These are phyloP conservation scores for Pygocentrus nattereri DNA, from an alignment of 2,797 vertebrate genomes.

Conservation along the genomic window DNA sequence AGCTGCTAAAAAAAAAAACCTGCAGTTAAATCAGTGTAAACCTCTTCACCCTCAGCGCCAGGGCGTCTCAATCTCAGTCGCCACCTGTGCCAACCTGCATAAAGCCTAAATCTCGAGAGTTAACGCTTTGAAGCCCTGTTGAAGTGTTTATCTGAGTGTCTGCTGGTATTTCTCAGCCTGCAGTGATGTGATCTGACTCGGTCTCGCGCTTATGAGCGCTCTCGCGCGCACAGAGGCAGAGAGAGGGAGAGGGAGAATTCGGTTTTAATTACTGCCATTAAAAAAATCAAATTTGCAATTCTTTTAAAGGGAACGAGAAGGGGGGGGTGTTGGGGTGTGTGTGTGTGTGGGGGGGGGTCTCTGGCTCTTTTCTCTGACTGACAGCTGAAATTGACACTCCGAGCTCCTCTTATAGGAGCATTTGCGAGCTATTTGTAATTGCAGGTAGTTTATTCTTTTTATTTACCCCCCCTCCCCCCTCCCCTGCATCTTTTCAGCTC, in stretches of 20 bases:
- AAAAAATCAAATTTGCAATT: slow-evolving; percentile 96
- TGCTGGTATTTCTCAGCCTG: slow-evolving; percentile 57
- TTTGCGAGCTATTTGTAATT: slow-evolving; percentile 97
- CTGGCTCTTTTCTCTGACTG: slow-evolving; percentile 90
- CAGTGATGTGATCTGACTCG: slow-evolving; percentile 74
- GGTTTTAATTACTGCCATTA: slow-evolving; percentile 98
- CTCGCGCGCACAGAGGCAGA: too few species aligned
- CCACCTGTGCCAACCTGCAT: too few species aligned
- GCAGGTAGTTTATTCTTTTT: slow-evolving; percentile 92
- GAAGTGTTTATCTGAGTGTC: too few species aligned
- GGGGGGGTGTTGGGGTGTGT: neutral
- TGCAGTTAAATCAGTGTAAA: too few species aligned
- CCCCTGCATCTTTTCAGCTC: slow-evolving; percentile 48
- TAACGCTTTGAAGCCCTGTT: too few species aligned
- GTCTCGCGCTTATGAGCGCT: slow-evolving; percentile 59
- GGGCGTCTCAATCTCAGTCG: too few species aligned
- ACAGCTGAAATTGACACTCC: slow-evolving; percentile 98
- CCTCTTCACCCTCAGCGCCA: too few species aligned
- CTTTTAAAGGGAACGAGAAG: slow-evolving; percentile 74
- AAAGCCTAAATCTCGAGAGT: too few species aligned
- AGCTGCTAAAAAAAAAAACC: too few species aligned
- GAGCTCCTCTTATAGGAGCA: slow-evolving; percentile 92
- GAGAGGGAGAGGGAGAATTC: slow-evolving; percentile 67
- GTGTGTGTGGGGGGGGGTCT: slow-evolving; percentile 72
- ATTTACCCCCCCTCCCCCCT: slow-evolving; percentile 28